Evolutionary conservation across 64 coral and sea anemone genomes (phyloP), one percentile per base, ranked within the genome.

Genomic region (Orbicella faveolata): DNA sequence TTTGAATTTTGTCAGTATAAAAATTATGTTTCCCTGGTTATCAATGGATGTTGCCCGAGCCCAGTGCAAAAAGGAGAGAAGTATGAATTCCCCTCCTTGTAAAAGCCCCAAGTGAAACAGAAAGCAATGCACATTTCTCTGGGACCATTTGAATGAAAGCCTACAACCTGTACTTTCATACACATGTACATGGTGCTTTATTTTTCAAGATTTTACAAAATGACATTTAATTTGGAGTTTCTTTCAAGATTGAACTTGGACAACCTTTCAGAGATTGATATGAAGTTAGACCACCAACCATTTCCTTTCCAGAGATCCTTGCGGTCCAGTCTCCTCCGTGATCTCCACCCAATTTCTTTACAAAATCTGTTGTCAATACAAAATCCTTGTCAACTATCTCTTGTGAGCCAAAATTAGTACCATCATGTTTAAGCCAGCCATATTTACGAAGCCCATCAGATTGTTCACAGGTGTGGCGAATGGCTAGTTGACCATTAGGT

Each of bases 401-500:
- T 75, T 98, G 96, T 11, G 88, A 85, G 36, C 93, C 96, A 85
- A 94, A 98, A 55, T 93, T 98, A n/a, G 92, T 89, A 65, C 96
- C 96, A 86, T 98, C 96, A 86, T 98, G 96, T 74, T 93, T 98
- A 21, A 98, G 83, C 96, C 96, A 98, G 23, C 96, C 96, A 88
- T 98, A 98, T 74, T 95, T 98, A 35, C 36, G 88, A 26, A 98
- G 78, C 36, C 66, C 67, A 78, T 98, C 96, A 88, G 88, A 87
- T 80, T 98, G 93, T 85, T 98, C 96, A 95, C 96, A 98, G 1
- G 87, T 98, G 88, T 98, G 96, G 53, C 96, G 84, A 36, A 98
- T 91, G 21, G 88, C 79, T 10, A 98, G 52, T 34, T 90, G 87
- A 39, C 96, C 96, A 91, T 98, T 90, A 57, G 83, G 90, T 25